Conservation (phyloP, 2,797 vertebrate species). For the Lepus townsendii region DNA sequence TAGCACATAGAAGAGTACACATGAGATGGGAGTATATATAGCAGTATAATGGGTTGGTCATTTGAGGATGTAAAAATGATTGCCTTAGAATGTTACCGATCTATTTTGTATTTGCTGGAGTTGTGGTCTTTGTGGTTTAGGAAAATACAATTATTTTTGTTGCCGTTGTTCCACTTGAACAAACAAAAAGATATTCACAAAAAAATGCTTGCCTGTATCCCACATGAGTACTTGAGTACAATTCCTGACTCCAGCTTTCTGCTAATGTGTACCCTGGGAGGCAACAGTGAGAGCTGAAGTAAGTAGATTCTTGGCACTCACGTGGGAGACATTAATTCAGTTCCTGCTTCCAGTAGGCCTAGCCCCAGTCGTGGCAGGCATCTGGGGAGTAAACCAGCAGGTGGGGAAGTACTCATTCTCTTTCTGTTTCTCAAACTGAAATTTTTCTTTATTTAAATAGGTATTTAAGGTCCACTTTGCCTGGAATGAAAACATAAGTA, state of each 20-base stretch:
- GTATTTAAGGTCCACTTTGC: not conserved
- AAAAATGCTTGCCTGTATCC: too few species aligned
- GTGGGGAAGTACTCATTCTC: too few species aligned
- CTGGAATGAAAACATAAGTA: not conserved
- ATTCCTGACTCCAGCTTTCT: too few species aligned
- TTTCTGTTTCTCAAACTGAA: too few species aligned
- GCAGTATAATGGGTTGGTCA: not conserved
- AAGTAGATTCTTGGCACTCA: too few species aligned
- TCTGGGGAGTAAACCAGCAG: too few species aligned
- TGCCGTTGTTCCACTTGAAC: slow-evolving; percentile 25
- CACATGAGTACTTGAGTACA: too few species aligned
- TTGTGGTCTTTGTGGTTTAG: slow-evolving; percentile 26
- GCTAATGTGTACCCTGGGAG: too few species aligned
- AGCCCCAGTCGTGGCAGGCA: too few species aligned
- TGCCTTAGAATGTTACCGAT: not conserved
- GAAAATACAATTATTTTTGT: slow-evolving; percentile 9
- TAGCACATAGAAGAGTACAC: not conserved
- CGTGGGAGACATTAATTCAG: too few species aligned
- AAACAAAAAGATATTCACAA: slow-evolving; percentile 4
- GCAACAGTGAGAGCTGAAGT: too few species aligned
- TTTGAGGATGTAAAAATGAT: slow-evolving; percentile 47
- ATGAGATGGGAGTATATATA: not conserved
- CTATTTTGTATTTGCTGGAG: not conserved
- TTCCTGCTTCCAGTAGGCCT: too few species aligned
- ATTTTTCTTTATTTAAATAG: not conserved